Conservation (phyloP, 1,140 invertebrate species). For the Drosophila carrolli region DNA sequence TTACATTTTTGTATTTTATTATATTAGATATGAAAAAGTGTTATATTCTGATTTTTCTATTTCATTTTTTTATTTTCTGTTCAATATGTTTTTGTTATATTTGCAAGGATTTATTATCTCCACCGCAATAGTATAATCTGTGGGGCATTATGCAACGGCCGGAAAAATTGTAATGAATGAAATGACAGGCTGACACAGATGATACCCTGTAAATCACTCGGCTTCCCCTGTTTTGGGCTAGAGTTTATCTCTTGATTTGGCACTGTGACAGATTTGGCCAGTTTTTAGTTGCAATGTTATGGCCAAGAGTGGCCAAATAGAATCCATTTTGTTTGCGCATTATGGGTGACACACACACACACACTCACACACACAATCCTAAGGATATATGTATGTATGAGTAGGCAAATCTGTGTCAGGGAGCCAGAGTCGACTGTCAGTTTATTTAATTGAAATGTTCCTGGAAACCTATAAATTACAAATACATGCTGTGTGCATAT, state of each 20-base stretch:
- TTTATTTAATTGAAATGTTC: conserved; percentile 80
- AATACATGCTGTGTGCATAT: conserved; percentile 47
- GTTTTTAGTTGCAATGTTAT: conserved; percentile 22
- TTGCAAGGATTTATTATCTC: neutral
- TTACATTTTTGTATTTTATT: too few relatives aligned
- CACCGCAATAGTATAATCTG: neutral
- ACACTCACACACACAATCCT: neutral
- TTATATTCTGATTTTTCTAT: neutral
- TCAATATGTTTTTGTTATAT: too few relatives aligned
- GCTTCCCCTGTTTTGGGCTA: neutral
- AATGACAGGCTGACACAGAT: conserved; percentile 7
- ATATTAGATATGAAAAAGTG: neutral
- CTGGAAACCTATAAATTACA: conserved; percentile 75
- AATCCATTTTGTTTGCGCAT: conserved; percentile 33
- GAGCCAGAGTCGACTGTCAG: conserved; percentile 52
- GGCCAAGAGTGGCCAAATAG: conserved; percentile 19
- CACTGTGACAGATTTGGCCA: conserved; percentile 11
- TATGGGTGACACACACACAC: conserved; percentile 17
- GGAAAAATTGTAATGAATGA: conserved; percentile 22
- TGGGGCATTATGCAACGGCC: conserved; percentile 33
- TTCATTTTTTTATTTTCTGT: neutral
- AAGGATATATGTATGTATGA: neutral
- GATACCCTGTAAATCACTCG: conserved; percentile 30
- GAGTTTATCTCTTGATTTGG: conserved; percentile 35
- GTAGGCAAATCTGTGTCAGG: conserved; percentile 40